Conservation (phyloP, 2,888 invertebrate species). For the Thymelicus sylvestris region DNA sequence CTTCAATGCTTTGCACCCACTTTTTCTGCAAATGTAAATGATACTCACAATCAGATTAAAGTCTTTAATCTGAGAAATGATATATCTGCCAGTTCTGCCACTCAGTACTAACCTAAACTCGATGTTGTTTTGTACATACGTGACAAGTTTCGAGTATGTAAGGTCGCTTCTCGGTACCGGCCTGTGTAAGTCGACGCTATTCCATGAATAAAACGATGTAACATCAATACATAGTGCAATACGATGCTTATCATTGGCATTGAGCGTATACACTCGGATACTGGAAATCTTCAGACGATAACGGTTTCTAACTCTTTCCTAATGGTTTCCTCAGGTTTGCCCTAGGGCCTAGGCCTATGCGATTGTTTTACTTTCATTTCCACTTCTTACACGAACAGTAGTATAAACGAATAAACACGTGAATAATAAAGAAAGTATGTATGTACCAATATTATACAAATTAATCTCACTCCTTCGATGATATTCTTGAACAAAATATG, state of each 20-base stretch:
- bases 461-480: no score
- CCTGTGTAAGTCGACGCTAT: constrained; percentile 39
- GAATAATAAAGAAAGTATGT: background rate
- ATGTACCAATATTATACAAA: no score
- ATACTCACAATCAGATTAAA: no score
- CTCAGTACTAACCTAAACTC: background rate
- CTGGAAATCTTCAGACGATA: constrained; percentile 22
- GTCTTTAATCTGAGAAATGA: no score
- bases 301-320: constrained; percentile 26
- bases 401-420: background rate
- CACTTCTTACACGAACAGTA: background rate
- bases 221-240: constrained; percentile 44
- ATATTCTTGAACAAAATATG: no score
- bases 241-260: constrained; percentile 41
- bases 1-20: no score
- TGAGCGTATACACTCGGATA: constrained; percentile 17
- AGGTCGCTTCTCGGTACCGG: constrained; percentile 30
- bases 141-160: constrained; percentile 10
- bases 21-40: no score
- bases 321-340: constrained; percentile 18
- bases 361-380: background rate
- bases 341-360: background rate
- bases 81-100: no score
- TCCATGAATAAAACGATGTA: constrained; percentile 39
- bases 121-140: background rate